Percentiles rank a stretch among this genome's conserved stretches.
Evolutionary conservation across 1,140 invertebrate genomes (phyloP).

Genomic region (Meloidogyne floridensis): DNA sequence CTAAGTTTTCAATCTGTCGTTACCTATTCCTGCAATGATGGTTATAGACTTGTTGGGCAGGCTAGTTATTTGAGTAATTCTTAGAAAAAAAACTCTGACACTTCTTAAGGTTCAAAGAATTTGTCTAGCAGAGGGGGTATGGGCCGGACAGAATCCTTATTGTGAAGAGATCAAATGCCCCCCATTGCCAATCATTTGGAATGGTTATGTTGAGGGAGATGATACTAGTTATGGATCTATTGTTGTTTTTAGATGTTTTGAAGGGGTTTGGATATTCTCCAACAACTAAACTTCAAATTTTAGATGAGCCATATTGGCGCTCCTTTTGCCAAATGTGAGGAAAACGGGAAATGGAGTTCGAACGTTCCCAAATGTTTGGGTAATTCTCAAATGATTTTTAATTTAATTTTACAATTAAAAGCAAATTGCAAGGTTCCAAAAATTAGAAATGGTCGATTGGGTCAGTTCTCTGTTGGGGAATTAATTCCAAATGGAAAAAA

Average conservation of each 20-base stretch:
- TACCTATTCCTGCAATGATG: conserved; percentile 86
- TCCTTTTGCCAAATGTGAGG: conserved; percentile 82
- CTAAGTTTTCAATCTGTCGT: conserved; percentile 78
- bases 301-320: conserved; percentile 74
- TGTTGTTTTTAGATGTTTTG: conserved; percentile 88
- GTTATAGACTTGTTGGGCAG: conserved; percentile 87
- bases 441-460: conserved; percentile 79
- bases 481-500: conserved; percentile 81
- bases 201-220: conserved; percentile 90
- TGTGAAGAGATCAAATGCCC: conserved; percentile 96
- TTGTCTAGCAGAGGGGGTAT: conserved; percentile 87
- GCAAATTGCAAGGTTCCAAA: conserved; percentile 88
- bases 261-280: conserved; percentile 74
- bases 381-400: conserved; percentile 59
- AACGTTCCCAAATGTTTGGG: conserved; percentile 82
- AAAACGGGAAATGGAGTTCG: conserved; percentile 88
- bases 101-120: conserved; percentile 72
- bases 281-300: background rate
- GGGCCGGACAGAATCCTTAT: conserved; percentile 81
- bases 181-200: conserved; percentile 82
- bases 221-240: conserved; percentile 85
- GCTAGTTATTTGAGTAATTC: conserved; percentile 52
- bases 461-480: conserved; percentile 64
- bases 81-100: background rate
- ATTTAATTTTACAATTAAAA: conserved; percentile 49